Base-by-base conservation (phyloP, 2,113 vertebrate species). In the Gymnorhina tibicen region DNA sequence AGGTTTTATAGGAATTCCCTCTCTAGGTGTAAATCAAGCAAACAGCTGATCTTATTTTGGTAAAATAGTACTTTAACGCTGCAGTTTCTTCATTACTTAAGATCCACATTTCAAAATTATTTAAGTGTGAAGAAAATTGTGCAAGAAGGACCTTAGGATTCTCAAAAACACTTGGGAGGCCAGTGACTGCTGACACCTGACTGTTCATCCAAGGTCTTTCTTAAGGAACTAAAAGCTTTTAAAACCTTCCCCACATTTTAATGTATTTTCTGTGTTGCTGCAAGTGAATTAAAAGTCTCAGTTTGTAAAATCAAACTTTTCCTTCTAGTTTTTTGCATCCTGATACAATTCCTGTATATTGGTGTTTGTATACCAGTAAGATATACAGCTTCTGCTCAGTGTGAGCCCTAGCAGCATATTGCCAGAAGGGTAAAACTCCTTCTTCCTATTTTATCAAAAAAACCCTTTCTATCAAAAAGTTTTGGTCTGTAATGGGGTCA, bases 401-500 rank as follows among this genome's bases (percentile, higher is more conserved):
- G 55, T 67, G 87, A 93, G 19, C 0, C 1, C 67, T 62, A 39
- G 75, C 91, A 86, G 88, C 55, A 30, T 69, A 41, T 68, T 69
- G 52, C 91, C 85, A 44, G 50, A 85, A 95, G 73, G 76, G 41
- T 87, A 91, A 95, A 97, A 72, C 63, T 86, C 42, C 46, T 95
- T 94, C 84, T 95, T 94, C 77, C 91, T 89, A 70, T 27, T 83
- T 39, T 93, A 86, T 87, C 42, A 46, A 91, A 96, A 95, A 97
- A 95, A 3, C 18, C 30, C 88, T 94, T 95, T 73, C 46, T 93
- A 33, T 96, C 87, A 91, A 88, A 90, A 97, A 92, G 92, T 94
- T 95, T 91, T 94, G 68, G 92, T 81, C 93, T 85, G 16, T 94
- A 95, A 96, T 11, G 26, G 73, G 95, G 91, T 97, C 95, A 97